Base-by-base conservation (phyloP, 2,888 invertebrate genomes). In the Anoplius nigerrimus region DNA sequence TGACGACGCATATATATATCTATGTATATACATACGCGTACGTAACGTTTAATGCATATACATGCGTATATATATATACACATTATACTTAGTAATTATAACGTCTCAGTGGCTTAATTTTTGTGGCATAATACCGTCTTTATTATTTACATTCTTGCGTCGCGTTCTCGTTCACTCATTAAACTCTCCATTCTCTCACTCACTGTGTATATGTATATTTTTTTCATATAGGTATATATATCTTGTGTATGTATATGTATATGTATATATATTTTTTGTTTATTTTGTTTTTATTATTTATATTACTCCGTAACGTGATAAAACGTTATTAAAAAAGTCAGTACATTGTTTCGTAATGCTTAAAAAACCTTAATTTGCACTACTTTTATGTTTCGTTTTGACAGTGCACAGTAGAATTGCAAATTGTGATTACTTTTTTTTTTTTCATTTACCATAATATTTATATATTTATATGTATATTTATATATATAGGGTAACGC, bases 261-360 rank as follows among this genome's bases (percentile, higher is more conserved):
- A 48, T 18, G 4, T 48, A 13, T 42, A 20, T 57, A n/a, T 22
- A 21, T 46, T 22, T 11, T 42, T 42, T 22, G 16, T 46, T 22
- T 11, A 24, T 42, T 27, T 34, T 18, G 34, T 54, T 13, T 54
- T 54, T 54, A 54, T 54, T 54, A 54, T 54, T 54, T 54, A 67
- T 74, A 71, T 62, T 79, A 78, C 46, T 71, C 64, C 63, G 62
- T 77, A 77, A 79, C 75, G 75, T 66, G 78, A 79, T 79, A 78
- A 79, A 78, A 79, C 72, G 78, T 79, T 67, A 54, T 76, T 80
- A 78, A 79, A 79, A 79, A 79, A 79, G 69, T 79, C 78, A 79
- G 78, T 79, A 79, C 76, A 72, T 71, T 62, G 69, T 69, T 48
- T 69, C 66, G 48, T 78, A 79, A 79, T 73, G 68, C 68, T 79